Conservation (phyloP, 2,888 invertebrate species). For the Blastobasis lacticolella region DNA sequence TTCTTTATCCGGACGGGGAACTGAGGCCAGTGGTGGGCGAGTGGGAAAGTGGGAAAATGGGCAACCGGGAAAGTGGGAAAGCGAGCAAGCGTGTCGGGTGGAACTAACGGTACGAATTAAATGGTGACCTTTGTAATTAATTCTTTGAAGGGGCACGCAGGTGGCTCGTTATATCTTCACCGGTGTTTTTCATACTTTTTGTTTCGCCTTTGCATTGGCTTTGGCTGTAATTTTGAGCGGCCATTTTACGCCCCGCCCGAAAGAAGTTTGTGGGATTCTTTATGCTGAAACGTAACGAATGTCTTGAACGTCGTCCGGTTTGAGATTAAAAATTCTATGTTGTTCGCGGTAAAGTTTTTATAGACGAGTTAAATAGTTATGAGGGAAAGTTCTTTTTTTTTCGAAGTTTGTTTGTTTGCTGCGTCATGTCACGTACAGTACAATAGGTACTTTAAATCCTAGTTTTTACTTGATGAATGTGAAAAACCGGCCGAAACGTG, state of each 20-base stretch:
- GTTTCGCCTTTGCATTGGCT: background rate
- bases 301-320: no score
- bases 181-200: background rate
- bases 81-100: no score
- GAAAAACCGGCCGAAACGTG: no score
- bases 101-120: constrained; percentile 18
- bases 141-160: constrained; percentile 16
- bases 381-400: no score
- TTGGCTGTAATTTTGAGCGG: background rate
- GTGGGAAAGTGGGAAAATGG: background rate
- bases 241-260: background rate
- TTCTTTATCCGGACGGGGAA: constrained; percentile 20
- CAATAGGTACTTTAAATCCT: no score
- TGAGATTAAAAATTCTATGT: no score
- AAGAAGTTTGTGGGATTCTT: background rate
- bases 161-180: background rate
- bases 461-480: no score
- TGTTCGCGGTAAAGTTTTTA: no score
- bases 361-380: no score
- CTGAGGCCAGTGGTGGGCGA: background rate
- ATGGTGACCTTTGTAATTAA: constrained; percentile 28
- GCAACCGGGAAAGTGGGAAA: background rate
- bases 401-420: no score
- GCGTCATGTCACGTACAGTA: no score
- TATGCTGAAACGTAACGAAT: background rate